Percentiles rank a stretch among this genome's conserved stretches.
These are phyloP conservation scores for Pocillopora meandrina DNA, from an alignment of 92 coral and sea anemone genomes.

Conservation along the genomic window DNA sequence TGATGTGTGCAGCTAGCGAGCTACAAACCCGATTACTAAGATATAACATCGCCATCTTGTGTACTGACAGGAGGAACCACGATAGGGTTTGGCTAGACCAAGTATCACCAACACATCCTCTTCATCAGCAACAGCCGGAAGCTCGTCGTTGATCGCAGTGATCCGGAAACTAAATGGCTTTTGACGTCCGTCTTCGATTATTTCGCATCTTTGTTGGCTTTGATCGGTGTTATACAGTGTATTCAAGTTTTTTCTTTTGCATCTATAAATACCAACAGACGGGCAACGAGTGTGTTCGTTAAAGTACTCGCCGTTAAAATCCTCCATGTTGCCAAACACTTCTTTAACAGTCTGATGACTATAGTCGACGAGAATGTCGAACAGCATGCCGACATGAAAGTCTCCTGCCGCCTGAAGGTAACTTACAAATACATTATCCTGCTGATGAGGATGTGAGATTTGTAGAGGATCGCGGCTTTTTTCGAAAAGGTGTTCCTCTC, in stretches of 20 bases:
- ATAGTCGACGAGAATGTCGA: not conserved
- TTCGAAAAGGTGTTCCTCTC: not conserved
- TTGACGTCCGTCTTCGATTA: not conserved
- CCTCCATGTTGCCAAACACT: not conserved
- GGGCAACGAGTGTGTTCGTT: not conserved
- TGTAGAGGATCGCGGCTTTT: not conserved
- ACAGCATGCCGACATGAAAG: not conserved
- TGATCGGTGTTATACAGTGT: not conserved
- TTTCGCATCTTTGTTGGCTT: not conserved
- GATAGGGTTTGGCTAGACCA: not conserved
- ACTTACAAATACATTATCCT: not conserved
- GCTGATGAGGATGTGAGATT: not conserved
- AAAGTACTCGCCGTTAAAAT: not conserved
- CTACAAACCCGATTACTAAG: not conserved
- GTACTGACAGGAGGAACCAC: not conserved
- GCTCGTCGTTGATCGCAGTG: not conserved
- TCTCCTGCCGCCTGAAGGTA: not conserved
- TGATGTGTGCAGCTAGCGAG: not conserved
- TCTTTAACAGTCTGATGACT: not conserved
- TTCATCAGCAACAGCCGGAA: not conserved
- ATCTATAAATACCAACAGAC: slow-evolving; percentile 1
- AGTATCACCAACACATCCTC: slow-evolving; percentile 9
- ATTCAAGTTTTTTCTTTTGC: not conserved
- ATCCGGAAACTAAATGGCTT: not conserved
- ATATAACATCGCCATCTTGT: not conserved